Evolutionary conservation across 2,888 invertebrate genomes (phyloP), one percentile per base, ranked within the genome.

Genomic region (Melanotus villosus): DNA sequence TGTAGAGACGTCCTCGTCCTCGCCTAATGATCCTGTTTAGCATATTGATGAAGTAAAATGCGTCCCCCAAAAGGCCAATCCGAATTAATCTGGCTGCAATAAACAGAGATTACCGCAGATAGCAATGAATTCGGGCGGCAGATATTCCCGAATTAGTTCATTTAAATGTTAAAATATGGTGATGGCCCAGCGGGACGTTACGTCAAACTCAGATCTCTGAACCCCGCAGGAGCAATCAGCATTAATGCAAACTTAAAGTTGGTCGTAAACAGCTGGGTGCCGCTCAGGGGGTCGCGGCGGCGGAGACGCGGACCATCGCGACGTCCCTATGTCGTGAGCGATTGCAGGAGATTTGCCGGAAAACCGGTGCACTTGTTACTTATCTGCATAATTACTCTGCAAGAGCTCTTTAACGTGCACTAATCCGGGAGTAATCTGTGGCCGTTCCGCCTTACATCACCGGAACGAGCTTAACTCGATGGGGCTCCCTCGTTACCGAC

Each of bases 91-190:
- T 58, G 52, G 59, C 65, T 54, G 75, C 71, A 75, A 66, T 75
- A 75, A 75, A 74, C 75, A 75, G 70, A 70, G 73, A 75, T 73
- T 73, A 75, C 72, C 68, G 65, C 67, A 71, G 68, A 71, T 71
- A 62, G 73, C 74, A 72, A 69, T 70, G 74, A 75, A 75, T 75
- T 71, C 68, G 68, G 66, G 71, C 68, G 73, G 70, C 70, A 73
- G 73, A 75, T 73, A 75, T 75, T 71, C 68, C 68, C 70, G 72
- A 73, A 75, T 75, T 73, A 72, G 72, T 73, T 71, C 71, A 72
- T 73, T 73, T 73, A 70, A 75, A 75, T 74, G 74, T 74, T 74
- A 74, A 74, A 74, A 71, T 74, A 74, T 74, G 74, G 71, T 74
- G 74, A 74, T 74, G 60, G 71, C 62, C 36, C 62, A 57, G 54